Evolutionary conservation across 2,888 invertebrate genomes (phyloP).

Genomic region (Pardosa pseudoannulata): DNA sequence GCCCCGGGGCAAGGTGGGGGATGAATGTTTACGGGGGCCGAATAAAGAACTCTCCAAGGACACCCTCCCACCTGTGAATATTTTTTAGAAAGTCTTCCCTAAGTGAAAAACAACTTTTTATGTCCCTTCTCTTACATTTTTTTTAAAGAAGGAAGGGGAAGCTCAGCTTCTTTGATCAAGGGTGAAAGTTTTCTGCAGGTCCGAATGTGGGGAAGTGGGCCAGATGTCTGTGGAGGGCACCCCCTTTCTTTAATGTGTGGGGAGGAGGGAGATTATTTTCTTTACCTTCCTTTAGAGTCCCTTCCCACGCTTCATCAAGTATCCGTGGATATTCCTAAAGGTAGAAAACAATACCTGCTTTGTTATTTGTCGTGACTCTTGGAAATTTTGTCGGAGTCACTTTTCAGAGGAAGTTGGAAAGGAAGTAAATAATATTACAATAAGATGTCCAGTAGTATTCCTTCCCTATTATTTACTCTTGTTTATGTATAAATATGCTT

Average conservation of each 20-base stretch:
- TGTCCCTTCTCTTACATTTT: not conserved
- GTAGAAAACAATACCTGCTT: slow-evolving; percentile 37
- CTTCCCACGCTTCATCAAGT: slow-evolving; percentile 60
- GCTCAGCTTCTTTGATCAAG: slow-evolving; percentile 28
- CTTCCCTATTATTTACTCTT: no score
- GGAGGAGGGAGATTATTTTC: not conserved
- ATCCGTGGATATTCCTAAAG: slow-evolving; percentile 15
- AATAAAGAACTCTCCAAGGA: slow-evolving; percentile 43
- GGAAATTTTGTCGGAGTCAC: not conserved
- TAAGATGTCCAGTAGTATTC: no score
- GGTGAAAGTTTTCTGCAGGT: slow-evolving; percentile 52
- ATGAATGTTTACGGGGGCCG: slow-evolving; percentile 30
- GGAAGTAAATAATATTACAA: no score
- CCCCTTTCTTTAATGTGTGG: not conserved
- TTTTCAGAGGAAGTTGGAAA: no score
- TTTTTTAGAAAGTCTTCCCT: slow-evolving; percentile 28
- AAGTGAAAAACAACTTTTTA: slow-evolving; percentile 27
- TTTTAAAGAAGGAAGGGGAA: slow-evolving; percentile 9
- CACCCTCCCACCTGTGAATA: slow-evolving; percentile 55
- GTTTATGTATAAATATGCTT: no score
- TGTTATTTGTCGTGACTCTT: not conserved
- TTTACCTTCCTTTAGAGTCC: slow-evolving; percentile 18
- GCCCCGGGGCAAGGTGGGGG: not conserved
- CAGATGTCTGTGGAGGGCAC: slow-evolving; percentile 37
- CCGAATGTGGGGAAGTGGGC: slow-evolving; percentile 52